A percentile compares a stretch with the other conserved stretches of the same genome.
Conservation (phyloP, 2,888 invertebrate genomes). For the Pegoplata infirma region DNA sequence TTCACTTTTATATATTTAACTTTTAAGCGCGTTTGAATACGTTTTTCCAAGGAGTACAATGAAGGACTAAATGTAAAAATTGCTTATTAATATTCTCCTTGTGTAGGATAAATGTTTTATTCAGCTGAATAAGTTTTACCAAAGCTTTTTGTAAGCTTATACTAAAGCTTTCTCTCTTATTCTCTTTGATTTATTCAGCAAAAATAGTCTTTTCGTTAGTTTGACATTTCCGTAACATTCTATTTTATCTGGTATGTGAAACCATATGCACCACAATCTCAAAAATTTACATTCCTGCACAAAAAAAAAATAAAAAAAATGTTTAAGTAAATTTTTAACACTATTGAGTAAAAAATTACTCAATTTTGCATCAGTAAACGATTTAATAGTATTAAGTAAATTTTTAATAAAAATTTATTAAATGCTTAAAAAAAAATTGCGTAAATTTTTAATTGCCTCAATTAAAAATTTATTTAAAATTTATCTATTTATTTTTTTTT, state of each 20-base stretch:
- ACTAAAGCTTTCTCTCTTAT: neutral
- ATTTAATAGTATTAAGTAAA: too few species aligned
- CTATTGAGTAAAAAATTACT: too few species aligned
- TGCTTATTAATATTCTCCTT: constrained; percentile 42
- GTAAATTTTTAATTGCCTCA: too few species aligned
- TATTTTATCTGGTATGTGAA: neutral
- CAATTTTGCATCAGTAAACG: too few species aligned
- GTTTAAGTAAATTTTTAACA: too few species aligned
- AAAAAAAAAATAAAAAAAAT: too few species aligned
- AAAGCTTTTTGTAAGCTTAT: constrained; percentile 4
- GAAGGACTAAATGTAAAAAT: constrained; percentile 63
- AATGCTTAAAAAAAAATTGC: too few species aligned
- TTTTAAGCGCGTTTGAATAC: constrained; percentile 64
- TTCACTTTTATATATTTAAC: constrained; percentile 9
- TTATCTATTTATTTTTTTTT: too few species aligned
- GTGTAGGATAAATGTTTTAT: constrained; percentile 21
- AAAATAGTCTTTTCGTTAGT: constrained; percentile 3
- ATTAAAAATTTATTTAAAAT: too few species aligned
- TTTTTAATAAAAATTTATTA: too few species aligned
- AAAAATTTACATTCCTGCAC: too few species aligned
- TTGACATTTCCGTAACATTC: constrained; percentile 57
- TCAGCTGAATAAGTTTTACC: constrained; percentile 44
- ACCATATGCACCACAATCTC: too few species aligned
- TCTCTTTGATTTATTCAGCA: constrained; percentile 27
- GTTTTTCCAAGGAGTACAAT: constrained; percentile 69